Conservation (phyloP, 2,888 invertebrate species). For the Celastrina argiolus region DNA sequence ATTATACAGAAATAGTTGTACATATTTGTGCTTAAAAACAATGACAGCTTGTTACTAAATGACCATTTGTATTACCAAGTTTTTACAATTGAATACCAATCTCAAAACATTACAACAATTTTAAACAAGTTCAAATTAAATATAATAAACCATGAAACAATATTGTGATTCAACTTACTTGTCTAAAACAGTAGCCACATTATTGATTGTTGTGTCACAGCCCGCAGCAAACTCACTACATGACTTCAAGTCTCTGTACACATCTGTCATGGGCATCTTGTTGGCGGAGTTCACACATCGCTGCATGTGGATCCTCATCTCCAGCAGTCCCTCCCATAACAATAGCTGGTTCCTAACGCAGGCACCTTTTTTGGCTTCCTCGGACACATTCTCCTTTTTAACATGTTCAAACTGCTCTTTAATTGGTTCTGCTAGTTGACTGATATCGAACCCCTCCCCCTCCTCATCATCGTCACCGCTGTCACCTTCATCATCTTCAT, state of each 20-base stretch:
- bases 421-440: constrained; percentile 64
- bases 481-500: constrained; percentile 43
- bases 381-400: constrained; percentile 70
- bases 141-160: constrained; percentile 10
- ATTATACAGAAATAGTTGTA: no score
- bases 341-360: constrained; percentile 84
- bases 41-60: no score
- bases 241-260: constrained; percentile 64
- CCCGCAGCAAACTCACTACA: constrained; percentile 73
- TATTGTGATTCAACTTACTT: constrained; percentile 61
- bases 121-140: no score
- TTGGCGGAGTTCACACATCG: constrained; percentile 87
- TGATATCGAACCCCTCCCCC: constrained; percentile 64
- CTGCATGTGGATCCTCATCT: constrained; percentile 92
- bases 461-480: constrained; percentile 47
- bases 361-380: constrained; percentile 81
- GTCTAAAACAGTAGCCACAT: constrained; percentile 79
- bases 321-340: constrained; percentile 91
- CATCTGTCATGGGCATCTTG: constrained; percentile 84
- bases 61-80: no score
- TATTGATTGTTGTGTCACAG: constrained; percentile 70
- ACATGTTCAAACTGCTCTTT: constrained; percentile 78
- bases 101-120: no score
- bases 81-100: no score
- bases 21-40: no score